These are phyloP conservation scores for Trachemys scripta DNA, from an alignment of 2,113 vertebrate species.

Conservation along the genomic window DNA sequence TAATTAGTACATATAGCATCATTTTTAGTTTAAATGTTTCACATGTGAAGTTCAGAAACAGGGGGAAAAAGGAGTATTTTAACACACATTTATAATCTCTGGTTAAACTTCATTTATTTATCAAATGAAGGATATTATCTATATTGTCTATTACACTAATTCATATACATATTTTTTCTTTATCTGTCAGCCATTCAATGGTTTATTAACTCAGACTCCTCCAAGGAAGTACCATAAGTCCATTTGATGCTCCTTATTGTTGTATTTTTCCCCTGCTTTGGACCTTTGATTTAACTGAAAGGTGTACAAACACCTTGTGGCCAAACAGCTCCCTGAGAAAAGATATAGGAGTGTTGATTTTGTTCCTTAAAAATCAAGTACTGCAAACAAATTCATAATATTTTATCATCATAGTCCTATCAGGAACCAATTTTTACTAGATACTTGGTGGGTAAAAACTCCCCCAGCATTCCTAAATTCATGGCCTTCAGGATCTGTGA, in stretches of 20 bases:
- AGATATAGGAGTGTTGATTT: background rate
- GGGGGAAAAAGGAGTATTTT: background rate
- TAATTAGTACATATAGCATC: background rate
- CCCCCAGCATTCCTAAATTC: background rate
- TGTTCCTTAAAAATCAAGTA: background rate
- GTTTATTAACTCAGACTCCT: background rate
- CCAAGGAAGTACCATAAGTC: background rate
- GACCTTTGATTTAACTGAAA: background rate
- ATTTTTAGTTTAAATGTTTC: background rate
- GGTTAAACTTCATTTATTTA: background rate
- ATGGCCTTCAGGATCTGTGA: background rate
- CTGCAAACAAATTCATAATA: background rate
- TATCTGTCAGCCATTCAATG: background rate
- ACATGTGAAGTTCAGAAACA: background rate
- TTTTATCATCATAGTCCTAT: background rate
- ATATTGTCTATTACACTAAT: background rate
- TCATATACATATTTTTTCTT: too few relatives aligned
- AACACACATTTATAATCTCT: background rate
- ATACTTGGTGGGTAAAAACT: background rate
- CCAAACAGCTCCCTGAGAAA: background rate
- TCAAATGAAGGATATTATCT: background rate
- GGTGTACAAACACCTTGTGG: background rate
- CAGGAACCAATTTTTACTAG: background rate
- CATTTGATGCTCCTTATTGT: background rate
- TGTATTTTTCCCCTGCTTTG: background rate